Conservation (phyloP, 2,113 vertebrate species). For the Talpa occidentalis region DNA sequence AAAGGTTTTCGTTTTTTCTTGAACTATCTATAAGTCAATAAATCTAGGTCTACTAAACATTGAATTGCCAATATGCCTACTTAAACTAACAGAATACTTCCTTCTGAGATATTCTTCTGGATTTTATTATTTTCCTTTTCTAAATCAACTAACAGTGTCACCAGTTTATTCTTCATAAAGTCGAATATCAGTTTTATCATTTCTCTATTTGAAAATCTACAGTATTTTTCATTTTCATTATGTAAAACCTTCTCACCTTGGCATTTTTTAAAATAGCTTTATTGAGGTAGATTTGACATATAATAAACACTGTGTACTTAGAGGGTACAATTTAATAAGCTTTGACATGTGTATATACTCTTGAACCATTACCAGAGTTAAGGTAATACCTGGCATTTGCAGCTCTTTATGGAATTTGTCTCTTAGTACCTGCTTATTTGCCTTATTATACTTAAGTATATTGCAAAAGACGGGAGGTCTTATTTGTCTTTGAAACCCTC, state of each 20-base stretch:
- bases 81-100: not conserved
- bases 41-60: not conserved
- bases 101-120: not conserved
- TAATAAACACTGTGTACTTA: not conserved
- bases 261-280: not conserved
- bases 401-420: not conserved
- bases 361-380: not conserved
- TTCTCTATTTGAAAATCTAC: not conserved
- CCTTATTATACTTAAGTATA: not conserved
- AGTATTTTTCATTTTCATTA: not conserved
- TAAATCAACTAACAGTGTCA: not conserved
- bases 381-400: not conserved
- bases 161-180: slow-evolving; percentile 5
- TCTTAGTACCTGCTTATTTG: not conserved
- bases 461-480: not conserved
- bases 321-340: not conserved
- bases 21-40: not conserved
- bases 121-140: not conserved
- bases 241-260: not conserved
- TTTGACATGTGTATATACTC: not conserved
- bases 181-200: not conserved
- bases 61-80: not conserved
- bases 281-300: not conserved
- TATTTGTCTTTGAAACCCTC: not conserved
- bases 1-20: not conserved